phyloP scores from a whole-genome alignment of 2,888 invertebrate species.

The Xanthia togata region DNA sequence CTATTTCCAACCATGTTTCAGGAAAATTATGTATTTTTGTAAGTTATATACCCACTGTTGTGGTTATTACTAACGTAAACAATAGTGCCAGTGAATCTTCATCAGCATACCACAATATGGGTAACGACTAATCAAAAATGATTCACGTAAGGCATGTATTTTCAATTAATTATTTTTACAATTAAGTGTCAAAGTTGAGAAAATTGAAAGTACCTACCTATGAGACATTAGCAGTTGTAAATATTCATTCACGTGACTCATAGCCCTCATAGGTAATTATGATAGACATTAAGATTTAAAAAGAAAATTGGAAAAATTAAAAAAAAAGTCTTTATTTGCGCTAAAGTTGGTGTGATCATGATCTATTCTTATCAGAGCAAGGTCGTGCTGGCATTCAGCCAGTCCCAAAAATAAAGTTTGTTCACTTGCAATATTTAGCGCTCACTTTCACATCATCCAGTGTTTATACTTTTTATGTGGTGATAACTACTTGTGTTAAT shows the following conservation, averaged over 20 bases:
- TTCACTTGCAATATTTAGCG: slow-evolving; percentile 53
- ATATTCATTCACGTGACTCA: not conserved
- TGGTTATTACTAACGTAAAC: slow-evolving; percentile 11
- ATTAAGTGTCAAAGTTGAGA: not conserved
- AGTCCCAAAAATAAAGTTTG: slow-evolving; percentile 73
- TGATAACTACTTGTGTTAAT: not conserved
- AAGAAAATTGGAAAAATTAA: not conserved
- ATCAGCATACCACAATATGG: slow-evolving; percentile 30
- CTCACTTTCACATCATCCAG: slow-evolving; percentile 28
- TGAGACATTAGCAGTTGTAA: not conserved
- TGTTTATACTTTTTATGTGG: slow-evolving; percentile 30
- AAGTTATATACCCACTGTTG: slow-evolving; percentile 13
- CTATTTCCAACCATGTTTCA: not conserved
- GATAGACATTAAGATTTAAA: not conserved
- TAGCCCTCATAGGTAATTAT: not conserved
- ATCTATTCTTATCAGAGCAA: slow-evolving; percentile 74
- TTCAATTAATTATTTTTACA: not conserved
- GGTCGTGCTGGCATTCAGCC: slow-evolving; percentile 79
- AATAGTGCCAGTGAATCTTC: slow-evolving; percentile 8
- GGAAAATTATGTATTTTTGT: slow-evolving; percentile 21
- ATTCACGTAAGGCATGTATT: slow-evolving; percentile 24
- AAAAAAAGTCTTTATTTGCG: slow-evolving; percentile 26
- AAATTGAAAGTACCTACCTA: not conserved
- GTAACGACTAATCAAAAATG: not conserved
- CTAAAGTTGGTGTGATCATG: slow-evolving; percentile 44